Percentiles rank a stretch among this genome's conserved stretches.
These are phyloP conservation scores for Stichopus horrens DNA, from an alignment of 53 echinoderm and acorn worm species.

Conservation along the genomic window DNA sequence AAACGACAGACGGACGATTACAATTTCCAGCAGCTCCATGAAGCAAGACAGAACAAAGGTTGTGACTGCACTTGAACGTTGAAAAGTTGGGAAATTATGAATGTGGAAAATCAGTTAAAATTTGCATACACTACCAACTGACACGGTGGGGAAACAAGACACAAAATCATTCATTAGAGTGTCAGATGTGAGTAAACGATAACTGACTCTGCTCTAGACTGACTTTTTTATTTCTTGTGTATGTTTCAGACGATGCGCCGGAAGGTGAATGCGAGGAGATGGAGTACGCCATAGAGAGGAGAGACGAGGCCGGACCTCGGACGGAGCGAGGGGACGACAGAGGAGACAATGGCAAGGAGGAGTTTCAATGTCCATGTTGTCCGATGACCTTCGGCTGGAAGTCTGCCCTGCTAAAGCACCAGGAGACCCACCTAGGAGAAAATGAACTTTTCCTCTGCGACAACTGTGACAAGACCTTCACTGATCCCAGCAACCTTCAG, in stretches of 20 bases:
- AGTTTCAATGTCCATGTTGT: constrained; percentile 72
- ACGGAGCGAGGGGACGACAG: not conserved
- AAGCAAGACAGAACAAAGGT: too few relatives aligned
- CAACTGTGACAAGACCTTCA: constrained; percentile 92
- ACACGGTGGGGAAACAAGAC: too few relatives aligned
- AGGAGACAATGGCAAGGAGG: constrained; percentile 51
- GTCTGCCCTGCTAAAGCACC: constrained; percentile 82
- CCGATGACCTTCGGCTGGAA: constrained; percentile 86
- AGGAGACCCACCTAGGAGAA: constrained; percentile 66
- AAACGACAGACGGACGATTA: too few relatives aligned
- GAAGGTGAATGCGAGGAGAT: not conserved
- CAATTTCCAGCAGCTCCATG: too few relatives aligned
- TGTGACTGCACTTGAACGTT: too few relatives aligned
- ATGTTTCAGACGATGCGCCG: not conserved
- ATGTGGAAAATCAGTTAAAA: too few relatives aligned
- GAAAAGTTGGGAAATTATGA: too few relatives aligned
- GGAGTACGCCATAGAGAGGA: not conserved
- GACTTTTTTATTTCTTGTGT: too few relatives aligned
- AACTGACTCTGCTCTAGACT: too few relatives aligned
- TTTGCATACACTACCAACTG: too few relatives aligned
- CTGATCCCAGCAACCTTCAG: constrained; percentile 96
- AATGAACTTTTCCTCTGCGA: constrained; percentile 83
- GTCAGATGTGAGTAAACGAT: too few relatives aligned
- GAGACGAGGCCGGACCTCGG: not conserved
- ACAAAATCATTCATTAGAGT: too few relatives aligned